Conservation (phyloP, 1,140 invertebrate genomes). For the Diabrotica virgifera region DNA sequence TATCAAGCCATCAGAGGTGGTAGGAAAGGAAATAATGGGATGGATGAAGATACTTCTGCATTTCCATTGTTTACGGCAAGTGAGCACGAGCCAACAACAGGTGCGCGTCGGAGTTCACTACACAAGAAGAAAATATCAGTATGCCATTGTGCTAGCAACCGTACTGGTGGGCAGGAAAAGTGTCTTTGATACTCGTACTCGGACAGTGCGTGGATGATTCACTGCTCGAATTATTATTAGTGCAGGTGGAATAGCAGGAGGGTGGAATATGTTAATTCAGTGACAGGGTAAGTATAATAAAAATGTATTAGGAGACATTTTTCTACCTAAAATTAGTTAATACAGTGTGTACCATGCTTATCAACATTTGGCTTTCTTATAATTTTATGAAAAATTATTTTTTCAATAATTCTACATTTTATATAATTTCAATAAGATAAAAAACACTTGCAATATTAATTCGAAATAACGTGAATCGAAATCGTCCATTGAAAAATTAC, state of each 20-base stretch:
- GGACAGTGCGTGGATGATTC: neutral
- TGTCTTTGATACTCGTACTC: neutral
- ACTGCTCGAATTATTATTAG: neutral
- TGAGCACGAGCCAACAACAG: slow-evolving; percentile 34
- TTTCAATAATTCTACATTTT: too few relatives aligned
- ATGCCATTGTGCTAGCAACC: slow-evolving; percentile 31
- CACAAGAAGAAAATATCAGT: slow-evolving; percentile 28
- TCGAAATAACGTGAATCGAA: too few relatives aligned
- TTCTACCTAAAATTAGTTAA: too few relatives aligned
- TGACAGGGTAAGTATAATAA: neutral
- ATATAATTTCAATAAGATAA: too few relatives aligned
- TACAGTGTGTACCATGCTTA: too few relatives aligned
- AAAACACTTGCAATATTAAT: too few relatives aligned
- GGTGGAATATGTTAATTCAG: neutral
- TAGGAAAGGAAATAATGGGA: neutral
- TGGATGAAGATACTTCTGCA: slow-evolving; percentile 20
- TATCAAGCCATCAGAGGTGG: neutral
- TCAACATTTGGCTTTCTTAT: too few relatives aligned
- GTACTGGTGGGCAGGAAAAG: neutral
- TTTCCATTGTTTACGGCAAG: slow-evolving; percentile 29
- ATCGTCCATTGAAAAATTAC: too few relatives aligned
- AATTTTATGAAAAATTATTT: too few relatives aligned
- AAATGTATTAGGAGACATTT: too few relatives aligned
- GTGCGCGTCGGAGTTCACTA: slow-evolving; percentile 23
- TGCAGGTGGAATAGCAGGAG: slow-evolving; percentile 3